phyloP scores from a whole-genome alignment of 2,888 invertebrate genomes.

The Sinohyriopsis cumingii region DNA sequence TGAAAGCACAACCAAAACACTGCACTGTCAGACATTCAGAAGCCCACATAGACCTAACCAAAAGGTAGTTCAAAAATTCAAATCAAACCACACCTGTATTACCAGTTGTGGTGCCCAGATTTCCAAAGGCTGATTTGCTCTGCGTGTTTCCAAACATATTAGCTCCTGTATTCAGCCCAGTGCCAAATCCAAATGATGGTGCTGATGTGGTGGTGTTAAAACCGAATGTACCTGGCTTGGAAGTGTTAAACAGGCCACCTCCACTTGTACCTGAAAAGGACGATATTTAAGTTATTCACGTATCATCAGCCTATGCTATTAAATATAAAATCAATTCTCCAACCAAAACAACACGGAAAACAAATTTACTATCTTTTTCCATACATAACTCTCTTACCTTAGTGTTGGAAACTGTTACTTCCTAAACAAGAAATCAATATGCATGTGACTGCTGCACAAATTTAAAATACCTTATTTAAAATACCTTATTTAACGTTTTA shows the following conservation, averaged over 20 bases:
- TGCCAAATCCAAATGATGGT: slow-evolving; percentile 40
- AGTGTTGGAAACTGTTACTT: too few species aligned
- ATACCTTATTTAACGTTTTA: too few species aligned
- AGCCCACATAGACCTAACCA: background rate
- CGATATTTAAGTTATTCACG: background rate
- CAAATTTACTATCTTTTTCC: too few species aligned
- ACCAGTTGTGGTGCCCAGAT: slow-evolving; percentile 24
- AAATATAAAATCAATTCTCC: too few species aligned
- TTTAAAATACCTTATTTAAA: too few species aligned
- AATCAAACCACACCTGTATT: slow-evolving; percentile 24
- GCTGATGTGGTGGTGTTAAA: slow-evolving; percentile 31
- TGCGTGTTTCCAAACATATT: slow-evolving; percentile 40
- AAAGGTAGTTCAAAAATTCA: background rate
- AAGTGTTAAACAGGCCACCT: slow-evolving; percentile 40
- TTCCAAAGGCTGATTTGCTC: slow-evolving; percentile 36
- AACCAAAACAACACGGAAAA: too few species aligned
- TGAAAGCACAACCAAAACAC: too few species aligned
- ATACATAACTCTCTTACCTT: too few species aligned
- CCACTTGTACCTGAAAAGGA: slow-evolving; percentile 15
- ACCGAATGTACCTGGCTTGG: slow-evolving; percentile 37
- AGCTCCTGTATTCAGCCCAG: slow-evolving; percentile 31
- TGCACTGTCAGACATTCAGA: background rate
- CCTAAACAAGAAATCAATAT: too few species aligned
- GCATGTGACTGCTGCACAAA: too few species aligned
- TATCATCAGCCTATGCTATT: too few species aligned